Base-by-base conservation (phyloP, 2,888 invertebrate species). In the Cynaeus angustus region DNA sequence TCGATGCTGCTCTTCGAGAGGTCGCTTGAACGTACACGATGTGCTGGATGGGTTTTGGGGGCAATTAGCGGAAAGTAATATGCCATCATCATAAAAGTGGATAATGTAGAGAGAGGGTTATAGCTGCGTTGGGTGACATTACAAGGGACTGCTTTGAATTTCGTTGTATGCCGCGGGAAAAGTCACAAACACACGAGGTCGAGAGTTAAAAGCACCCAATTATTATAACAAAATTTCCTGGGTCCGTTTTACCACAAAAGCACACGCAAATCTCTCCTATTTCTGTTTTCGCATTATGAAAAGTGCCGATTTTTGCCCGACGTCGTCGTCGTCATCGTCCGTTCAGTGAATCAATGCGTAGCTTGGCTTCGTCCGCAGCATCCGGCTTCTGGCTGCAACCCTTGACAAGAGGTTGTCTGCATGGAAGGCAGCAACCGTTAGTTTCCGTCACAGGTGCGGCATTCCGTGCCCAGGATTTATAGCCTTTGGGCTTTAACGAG, bases 391-490 rank as follows among this genome's bases (percentile, higher is more conserved):
- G 14, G 16, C 16, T 8, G 10, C 16, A 8, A 16, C 10, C 30
- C 12, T 30, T 55, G 62, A 52, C 52, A 48, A 56, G 43, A 33
- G 48, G 38, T 64, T 48, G 55, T 68, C 55, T 48, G 28, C 55
- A 61, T 12, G 37, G 37, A 26, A 30, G 55, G 43, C 53, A 37
- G 14, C 14, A 61, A 67, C 48, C 45, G 72, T 68, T 71, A 73
- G 74, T 72, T 73, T 71, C 72, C 74, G 74, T 74, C 75, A 73
- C 74, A 76, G 76, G 76, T 76, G 74, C 67, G 71, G 74, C 45
- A 50, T 66, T 50, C 62, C 48, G 37, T 72, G 52, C 65, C 61
- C 72, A 72, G 69, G 68, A 69, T 68, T 68, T 68, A 68, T 68
- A 2, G 62, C 56, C 16, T 10, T n/a, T 21, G 16, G 52, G 28